These are phyloP conservation scores for Sminthopsis crassicaudata DNA, from an alignment of 2,113 vertebrate species.

Conservation along the genomic window DNA sequence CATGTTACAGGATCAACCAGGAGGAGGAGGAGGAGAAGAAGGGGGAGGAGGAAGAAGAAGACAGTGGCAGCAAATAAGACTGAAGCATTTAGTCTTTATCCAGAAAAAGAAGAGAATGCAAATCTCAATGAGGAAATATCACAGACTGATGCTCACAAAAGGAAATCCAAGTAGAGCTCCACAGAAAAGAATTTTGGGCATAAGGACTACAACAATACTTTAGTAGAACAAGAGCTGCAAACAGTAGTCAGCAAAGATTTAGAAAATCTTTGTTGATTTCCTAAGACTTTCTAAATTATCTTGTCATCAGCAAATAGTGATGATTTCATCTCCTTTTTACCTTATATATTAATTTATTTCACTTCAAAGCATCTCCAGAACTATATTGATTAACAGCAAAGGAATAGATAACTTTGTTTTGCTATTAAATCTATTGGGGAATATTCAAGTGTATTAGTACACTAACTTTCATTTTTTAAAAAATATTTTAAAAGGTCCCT, in stretches of 20 bases:
- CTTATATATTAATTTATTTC: neutral
- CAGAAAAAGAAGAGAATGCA: neutral
- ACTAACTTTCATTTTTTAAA: neutral
- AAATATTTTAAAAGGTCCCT: neutral
- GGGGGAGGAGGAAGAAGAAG: neutral
- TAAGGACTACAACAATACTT: neutral
- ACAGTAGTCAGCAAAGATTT: neutral
- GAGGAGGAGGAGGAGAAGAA: too few relatives aligned
- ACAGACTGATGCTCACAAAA: neutral
- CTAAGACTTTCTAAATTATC: neutral
- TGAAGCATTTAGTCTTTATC: neutral
- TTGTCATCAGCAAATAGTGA: neutral
- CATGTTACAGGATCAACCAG: neutral
- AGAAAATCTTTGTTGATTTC: neutral
- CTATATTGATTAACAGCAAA: neutral
- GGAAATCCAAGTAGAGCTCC: neutral
- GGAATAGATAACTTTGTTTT: neutral
- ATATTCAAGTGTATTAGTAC: neutral
- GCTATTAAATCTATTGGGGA: neutral
- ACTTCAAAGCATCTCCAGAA: neutral
- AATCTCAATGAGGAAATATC: neutral
- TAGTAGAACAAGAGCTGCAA: neutral
- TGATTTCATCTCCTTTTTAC: neutral
- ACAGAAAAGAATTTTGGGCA: neutral
- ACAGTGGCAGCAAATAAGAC: neutral